Percentiles rank a stretch among this genome's conserved stretches.
Evolutionary conservation across 2,113 vertebrate species (phyloP).

Genomic region (Anguilla rostrata): DNA sequence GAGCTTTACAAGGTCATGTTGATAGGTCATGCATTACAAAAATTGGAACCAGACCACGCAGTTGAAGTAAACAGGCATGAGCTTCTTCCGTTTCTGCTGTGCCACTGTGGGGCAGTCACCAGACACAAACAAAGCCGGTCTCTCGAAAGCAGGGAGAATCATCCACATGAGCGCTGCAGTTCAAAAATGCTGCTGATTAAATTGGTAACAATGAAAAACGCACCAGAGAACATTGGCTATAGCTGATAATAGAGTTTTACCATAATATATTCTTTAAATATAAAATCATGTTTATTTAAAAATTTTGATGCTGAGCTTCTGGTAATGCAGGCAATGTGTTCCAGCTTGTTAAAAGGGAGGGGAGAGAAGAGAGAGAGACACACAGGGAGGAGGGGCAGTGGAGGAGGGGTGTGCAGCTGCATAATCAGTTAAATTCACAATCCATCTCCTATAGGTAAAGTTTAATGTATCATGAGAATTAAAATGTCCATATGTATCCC

Average conservation of each 20-base stretch:
- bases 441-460: background rate
- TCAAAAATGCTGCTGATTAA: background rate
- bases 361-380: background rate
- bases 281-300: background rate
- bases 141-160: background rate
- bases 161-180: background rate
- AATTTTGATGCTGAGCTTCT: background rate
- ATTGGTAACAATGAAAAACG: background rate
- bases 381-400: background rate
- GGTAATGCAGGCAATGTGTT: background rate
- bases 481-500: background rate
- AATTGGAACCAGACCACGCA: background rate
- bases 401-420: background rate
- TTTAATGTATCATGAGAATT: background rate
- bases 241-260: background rate
- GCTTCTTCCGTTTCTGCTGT: background rate
- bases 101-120: slow-evolving; percentile 12
- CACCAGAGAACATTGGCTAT: background rate
- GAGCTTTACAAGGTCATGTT: background rate
- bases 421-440: background rate
- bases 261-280: background rate
- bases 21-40: background rate
- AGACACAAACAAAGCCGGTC: background rate
- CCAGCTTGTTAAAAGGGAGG: background rate
- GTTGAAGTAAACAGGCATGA: background rate